Conservation (phyloP, 2,888 invertebrate species). For the Rambutsinella grinnellia region DNA sequence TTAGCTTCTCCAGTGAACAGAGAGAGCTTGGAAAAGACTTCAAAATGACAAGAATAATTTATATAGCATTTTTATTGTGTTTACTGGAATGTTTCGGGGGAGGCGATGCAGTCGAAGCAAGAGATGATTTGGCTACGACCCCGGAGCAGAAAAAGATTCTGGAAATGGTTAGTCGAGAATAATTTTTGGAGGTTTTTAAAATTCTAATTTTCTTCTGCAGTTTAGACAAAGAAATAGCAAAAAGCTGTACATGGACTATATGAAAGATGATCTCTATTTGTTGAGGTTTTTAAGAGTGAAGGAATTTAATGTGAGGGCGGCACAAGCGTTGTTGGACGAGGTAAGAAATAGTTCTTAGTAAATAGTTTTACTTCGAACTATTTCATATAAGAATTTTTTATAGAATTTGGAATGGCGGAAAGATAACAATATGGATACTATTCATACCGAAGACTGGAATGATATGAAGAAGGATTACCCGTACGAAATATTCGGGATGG, state of each 20-base stretch:
- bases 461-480: slow-evolving; percentile 44
- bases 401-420: slow-evolving; percentile 30
- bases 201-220: neutral
- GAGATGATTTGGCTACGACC: slow-evolving; percentile 19
- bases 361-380: neutral
- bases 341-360: neutral
- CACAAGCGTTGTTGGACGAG: slow-evolving; percentile 10
- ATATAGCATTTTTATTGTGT: no score
- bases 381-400: slow-evolving; percentile 2
- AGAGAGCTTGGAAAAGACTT: no score
- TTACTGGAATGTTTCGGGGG: neutral
- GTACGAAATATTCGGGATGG: slow-evolving; percentile 21
- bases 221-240: slow-evolving; percentile 9
- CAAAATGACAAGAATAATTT: no score
- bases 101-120: neutral
- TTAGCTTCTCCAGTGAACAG: no score
- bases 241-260: slow-evolving; percentile 20
- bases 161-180: slow-evolving; percentile 24
- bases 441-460: slow-evolving; percentile 39
- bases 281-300: slow-evolving; percentile 9
- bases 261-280: slow-evolving; percentile 38
- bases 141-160: slow-evolving; percentile 28
- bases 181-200: no score
- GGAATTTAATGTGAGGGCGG: slow-evolving; percentile 26
- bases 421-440: slow-evolving; percentile 33